Conservation (phyloP, 2,113 vertebrate genomes). For the Heterochromis multidens region DNA sequence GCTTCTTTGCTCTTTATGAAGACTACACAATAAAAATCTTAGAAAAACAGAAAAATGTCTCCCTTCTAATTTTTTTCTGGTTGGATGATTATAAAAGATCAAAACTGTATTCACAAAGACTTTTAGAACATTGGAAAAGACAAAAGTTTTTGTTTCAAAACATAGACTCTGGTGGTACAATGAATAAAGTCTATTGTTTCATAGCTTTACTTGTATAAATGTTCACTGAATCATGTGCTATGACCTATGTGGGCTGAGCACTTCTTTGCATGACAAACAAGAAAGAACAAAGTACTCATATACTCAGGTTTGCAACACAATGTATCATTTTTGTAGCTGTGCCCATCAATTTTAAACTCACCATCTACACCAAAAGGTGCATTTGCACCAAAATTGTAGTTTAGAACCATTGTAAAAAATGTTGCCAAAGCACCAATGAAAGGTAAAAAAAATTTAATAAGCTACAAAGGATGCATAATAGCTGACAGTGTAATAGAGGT, state of each 20-base stretch:
- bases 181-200: neutral
- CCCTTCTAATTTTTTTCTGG: neutral
- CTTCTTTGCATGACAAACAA: neutral
- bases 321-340: neutral
- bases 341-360: neutral
- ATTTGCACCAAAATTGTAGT: neutral
- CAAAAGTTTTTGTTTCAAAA: neutral
- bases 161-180: neutral
- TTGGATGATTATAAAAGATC: neutral
- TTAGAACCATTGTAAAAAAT: neutral
- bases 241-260: neutral
- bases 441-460: neutral
- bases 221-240: neutral
- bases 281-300: neutral
- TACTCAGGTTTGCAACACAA: neutral
- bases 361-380: neutral
- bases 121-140: neutral
- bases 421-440: neutral
- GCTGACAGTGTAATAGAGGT: slow-evolving; percentile 36
- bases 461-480: slow-evolving; percentile 31
- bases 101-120: neutral
- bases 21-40: neutral
- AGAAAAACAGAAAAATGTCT: slow-evolving; percentile 3
- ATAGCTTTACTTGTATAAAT: neutral
- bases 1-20: slow-evolving; percentile 6